Evolutionary conservation across 2,113 vertebrate species (phyloP), one percentile per base, ranked within the genome.

Genomic region (Alces alces): DNA sequence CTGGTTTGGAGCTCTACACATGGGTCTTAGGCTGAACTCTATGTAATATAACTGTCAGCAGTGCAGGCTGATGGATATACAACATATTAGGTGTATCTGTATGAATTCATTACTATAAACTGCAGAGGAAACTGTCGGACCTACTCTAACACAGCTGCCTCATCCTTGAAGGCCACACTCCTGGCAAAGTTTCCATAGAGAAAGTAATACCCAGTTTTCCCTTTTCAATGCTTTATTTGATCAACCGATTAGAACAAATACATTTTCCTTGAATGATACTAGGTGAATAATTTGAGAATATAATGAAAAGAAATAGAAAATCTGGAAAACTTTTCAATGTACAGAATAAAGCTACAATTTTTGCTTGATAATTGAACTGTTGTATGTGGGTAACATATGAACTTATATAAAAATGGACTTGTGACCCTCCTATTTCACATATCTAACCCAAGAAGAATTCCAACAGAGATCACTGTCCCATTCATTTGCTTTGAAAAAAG

Each of bases 11-110:
- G 57, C 30, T 89, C 85, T 89, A 36, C 50, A 61, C n/a, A 91
- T 94, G 36, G 36, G 47, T 66, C 23, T 61, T 79, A 47, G 17
- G 30, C 39, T 94, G 43, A 86, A 50, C 70, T 66, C 95, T 36
- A 66, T 47, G 36, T 25, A 93, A 36, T 88, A 66, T 87, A 97
- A 76, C 57, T 84, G 57, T 96, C 66, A 96, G 28, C 76, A 79
- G 27, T 25, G 19, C n/a, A 86, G 30, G 16, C 33, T 93, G 82
- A 58, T 94, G 91, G 94, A 93, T 84, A 50, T 3, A 96, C 50
- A 89, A 57, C 17, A 30, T 64, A 58, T 50, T 91, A 82, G 45
- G 28, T 66, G 36, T 78, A 39, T 52, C 45, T 85, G 4, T 52
- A 73, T 57, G 52, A 86, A 78, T 70, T 58, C 78, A 70, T 66